These are phyloP conservation scores for Piezodorus guildinii DNA, from an alignment of 1,140 invertebrate genomes.

Conservation along the genomic window DNA sequence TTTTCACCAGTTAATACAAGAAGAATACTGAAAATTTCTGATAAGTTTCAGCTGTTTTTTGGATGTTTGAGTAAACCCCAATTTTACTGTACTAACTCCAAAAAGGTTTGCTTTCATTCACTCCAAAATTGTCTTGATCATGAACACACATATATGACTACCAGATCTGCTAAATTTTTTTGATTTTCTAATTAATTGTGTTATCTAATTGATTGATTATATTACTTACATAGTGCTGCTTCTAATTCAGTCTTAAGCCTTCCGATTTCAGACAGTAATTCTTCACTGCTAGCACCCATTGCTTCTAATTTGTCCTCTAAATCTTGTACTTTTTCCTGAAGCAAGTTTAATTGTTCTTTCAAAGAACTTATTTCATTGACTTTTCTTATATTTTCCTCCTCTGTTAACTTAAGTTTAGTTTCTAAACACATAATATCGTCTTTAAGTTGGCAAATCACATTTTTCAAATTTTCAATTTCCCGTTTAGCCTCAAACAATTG, in stretches of 20 bases:
- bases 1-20: too few species aligned
- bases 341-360: constrained; percentile 12
- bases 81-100: too few species aligned
- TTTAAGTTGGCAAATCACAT: background rate
- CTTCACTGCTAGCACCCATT: background rate
- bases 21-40: too few species aligned
- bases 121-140: too few species aligned
- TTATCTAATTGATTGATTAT: too few species aligned
- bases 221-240: background rate
- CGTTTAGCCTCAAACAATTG: background rate
- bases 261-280: background rate
- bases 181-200: too few species aligned
- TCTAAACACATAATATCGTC: background rate
- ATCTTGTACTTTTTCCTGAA: constrained; percentile 1
- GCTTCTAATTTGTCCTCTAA: constrained; percentile 4
- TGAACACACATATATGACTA: too few species aligned
- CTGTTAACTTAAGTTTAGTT: background rate
- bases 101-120: too few species aligned
- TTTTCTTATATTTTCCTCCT: background rate
- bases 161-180: too few species aligned
- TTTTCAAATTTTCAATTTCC: background rate
- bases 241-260: background rate
- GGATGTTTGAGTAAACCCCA: too few species aligned
- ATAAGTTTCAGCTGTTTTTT: too few species aligned
- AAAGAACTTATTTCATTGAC: background rate